Evolutionary conservation across 2,888 invertebrate genomes (phyloP).

Genomic region (Volucella zonaria): DNA sequence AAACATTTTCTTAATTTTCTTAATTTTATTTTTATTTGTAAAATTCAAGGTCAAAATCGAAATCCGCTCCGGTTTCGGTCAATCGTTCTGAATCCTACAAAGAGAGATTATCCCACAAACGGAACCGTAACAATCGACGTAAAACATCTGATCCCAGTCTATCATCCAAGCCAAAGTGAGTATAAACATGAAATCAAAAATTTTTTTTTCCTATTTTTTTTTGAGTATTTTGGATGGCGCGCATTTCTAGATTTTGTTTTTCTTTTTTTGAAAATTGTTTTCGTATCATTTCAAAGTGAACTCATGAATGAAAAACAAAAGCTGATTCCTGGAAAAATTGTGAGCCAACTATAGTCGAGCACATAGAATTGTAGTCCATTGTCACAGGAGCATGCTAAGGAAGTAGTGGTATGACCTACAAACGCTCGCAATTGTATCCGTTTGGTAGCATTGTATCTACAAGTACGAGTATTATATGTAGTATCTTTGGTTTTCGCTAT

Average conservation of each 20-base stretch:
- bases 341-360: neutral
- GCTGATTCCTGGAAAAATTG: neutral
- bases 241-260: conserved; percentile 9
- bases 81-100: conserved; percentile 90
- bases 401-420: too few species aligned
- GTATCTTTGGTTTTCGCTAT: neutral
- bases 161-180: conserved; percentile 86
- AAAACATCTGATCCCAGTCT: conserved; percentile 92
- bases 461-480: neutral
- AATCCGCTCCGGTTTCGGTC: conserved; percentile 83
- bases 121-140: conserved; percentile 87
- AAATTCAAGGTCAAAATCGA: conserved; percentile 75
- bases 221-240: conserved; percentile 9
- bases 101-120: conserved; percentile 86
- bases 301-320: conserved; percentile 45
- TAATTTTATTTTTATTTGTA: conserved; percentile 32
- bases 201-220: conserved; percentile 46
- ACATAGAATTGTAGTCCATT: too few species aligned
- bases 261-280: conserved; percentile 3
- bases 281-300: conserved; percentile 14
- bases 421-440: too few species aligned
- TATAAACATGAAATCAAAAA: conserved; percentile 72
- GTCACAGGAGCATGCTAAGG: too few species aligned
- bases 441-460: too few species aligned
- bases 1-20: conserved; percentile 28